These are phyloP conservation scores for Paracentrotus lividus DNA, from an alignment of 53 echinoderm and acorn worm genomes.

Conservation along the genomic window DNA sequence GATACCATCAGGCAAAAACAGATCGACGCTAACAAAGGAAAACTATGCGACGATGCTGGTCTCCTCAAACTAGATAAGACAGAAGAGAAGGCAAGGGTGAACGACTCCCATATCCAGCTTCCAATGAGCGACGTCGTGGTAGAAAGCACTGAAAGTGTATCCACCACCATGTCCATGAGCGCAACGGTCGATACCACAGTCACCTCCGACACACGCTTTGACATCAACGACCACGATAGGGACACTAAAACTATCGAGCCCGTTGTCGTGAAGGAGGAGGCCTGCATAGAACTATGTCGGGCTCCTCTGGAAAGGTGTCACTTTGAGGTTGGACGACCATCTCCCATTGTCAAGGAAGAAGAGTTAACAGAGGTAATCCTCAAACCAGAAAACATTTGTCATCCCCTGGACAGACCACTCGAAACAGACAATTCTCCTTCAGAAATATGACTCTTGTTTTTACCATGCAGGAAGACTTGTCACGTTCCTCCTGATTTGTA, in stretches of 20 bases:
- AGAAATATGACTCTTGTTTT: conserved; percentile 19
- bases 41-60: conserved; percentile 24
- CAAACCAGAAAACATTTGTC: conserved; percentile 48
- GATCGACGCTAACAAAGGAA: conserved; percentile 73
- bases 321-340: conserved; percentile 5
- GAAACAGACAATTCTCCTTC: conserved; percentile 26
- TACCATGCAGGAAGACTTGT: not conserved
- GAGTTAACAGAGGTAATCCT: conserved; percentile 10
- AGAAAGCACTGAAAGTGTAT: not conserved
- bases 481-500: not conserved
- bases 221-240: conserved; percentile 38
- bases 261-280: conserved; percentile 19
- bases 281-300: conserved; percentile 59
- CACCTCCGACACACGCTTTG: conserved; percentile 6
- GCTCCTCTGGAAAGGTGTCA: conserved; percentile 38
- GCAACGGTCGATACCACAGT: not conserved
- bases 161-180: not conserved
- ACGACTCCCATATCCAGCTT: not conserved
- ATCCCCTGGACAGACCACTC: conserved; percentile 47
- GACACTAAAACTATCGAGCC: conserved; percentile 1
- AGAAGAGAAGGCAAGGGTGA: conserved; percentile 48
- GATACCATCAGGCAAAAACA: conserved; percentile 96
- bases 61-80: conserved; percentile 5
- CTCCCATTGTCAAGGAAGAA: not conserved
- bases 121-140: not conserved